A percentile compares a stretch with the other conserved stretches of the same genome.
Conservation (phyloP, 2,113 vertebrate species). For the Pitta sordida region DNA sequence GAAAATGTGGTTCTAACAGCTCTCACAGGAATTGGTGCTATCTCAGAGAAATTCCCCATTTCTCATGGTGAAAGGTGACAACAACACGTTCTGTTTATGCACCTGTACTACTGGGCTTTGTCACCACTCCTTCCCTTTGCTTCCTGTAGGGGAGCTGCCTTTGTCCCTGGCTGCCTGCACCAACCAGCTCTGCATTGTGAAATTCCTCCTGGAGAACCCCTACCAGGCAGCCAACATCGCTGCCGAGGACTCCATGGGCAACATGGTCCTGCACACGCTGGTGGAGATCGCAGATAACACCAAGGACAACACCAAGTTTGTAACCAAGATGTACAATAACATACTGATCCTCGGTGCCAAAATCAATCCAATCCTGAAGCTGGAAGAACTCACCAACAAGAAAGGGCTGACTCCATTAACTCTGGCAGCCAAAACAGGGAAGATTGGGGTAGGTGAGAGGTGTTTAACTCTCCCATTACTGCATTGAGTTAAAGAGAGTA, state of each 20-base stretch:
- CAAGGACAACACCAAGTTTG: conserved; percentile 86
- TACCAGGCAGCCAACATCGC: conserved; percentile 73
- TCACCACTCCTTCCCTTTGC: not conserved
- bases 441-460: conserved; percentile 79
- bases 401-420: conserved; percentile 85
- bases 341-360: conserved; percentile 81
- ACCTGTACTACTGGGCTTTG: not conserved
- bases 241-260: conserved; percentile 83
- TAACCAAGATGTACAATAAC: conserved; percentile 88
- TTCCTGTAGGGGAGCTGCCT: conserved; percentile 86
- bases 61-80: not conserved
- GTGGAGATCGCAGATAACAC: conserved; percentile 89
- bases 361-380: conserved; percentile 78
- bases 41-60: not conserved
- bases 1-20: not conserved
- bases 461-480: not conserved
- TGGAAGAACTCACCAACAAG: conserved; percentile 87
- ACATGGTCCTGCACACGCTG: conserved; percentile 88
- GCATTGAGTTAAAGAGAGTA: not conserved
- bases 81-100: not conserved
- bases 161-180: conserved; percentile 94
- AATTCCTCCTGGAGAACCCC: conserved; percentile 86
- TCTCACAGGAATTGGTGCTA: not conserved
- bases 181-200: conserved; percentile 89
- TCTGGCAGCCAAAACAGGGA: conserved; percentile 89